These are phyloP conservation scores for Casuarius casuarius DNA, from an alignment of 2,113 vertebrate genomes.

Conservation along the genomic window DNA sequence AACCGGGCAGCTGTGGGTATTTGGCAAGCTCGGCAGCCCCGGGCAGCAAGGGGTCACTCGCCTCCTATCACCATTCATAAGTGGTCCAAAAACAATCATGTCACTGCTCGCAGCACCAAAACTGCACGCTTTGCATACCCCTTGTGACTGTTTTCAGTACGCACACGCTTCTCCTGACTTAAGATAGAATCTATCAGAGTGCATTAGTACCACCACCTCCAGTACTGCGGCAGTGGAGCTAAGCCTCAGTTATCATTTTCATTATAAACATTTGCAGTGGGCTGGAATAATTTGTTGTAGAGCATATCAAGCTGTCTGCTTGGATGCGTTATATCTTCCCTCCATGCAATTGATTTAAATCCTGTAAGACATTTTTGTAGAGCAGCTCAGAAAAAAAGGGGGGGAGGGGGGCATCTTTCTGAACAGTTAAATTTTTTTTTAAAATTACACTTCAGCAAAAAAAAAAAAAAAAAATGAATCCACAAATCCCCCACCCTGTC, in stretches of 20 bases:
- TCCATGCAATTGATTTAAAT: neutral
- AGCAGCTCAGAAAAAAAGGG: neutral
- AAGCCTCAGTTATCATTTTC: neutral
- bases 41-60: neutral
- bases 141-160: neutral
- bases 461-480: neutral
- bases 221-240: neutral
- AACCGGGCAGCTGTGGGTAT: neutral
- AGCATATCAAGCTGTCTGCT: neutral
- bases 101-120: neutral
- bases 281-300: neutral
- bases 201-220: neutral
- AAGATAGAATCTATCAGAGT: neutral
- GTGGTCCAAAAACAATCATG: rapidly evolving
- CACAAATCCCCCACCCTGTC: neutral
- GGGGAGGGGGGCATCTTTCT: neutral
- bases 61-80: neutral
- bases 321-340: neutral
- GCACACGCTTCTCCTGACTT: neutral
- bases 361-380: neutral
- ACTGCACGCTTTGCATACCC: neutral
- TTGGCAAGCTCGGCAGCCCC: neutral
- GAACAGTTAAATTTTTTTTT: neutral
- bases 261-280: neutral
- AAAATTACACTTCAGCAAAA: neutral